phyloP scores from a whole-genome alignment of 2,797 vertebrate genomes.

The Sphenopsis melanotis region DNA sequence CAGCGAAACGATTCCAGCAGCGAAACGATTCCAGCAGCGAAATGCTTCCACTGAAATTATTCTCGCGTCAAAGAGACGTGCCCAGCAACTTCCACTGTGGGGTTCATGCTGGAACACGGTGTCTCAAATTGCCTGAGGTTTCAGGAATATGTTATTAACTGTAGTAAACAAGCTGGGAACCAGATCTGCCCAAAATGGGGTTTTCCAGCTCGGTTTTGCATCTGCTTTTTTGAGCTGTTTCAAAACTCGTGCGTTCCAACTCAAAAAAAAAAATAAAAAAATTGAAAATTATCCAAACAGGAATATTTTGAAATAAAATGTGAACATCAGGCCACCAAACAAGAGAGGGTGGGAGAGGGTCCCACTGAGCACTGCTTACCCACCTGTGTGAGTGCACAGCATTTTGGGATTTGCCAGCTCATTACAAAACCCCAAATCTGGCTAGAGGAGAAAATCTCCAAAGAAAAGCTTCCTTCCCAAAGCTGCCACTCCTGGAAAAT shows the following conservation, averaged over 20 bases:
- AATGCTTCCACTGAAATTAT: not conserved
- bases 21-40: not conserved
- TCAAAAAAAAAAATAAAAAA: not conserved
- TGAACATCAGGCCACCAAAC: not conserved
- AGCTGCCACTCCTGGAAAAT: not conserved
- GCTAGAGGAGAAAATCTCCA: not conserved
- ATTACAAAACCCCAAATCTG: not conserved
- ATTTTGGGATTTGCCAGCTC: not conserved
- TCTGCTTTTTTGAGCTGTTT: not conserved
- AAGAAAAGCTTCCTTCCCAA: not conserved
- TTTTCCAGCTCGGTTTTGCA: not conserved
- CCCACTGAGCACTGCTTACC: not conserved
- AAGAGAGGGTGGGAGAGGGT: not conserved
- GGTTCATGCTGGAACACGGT: not conserved
- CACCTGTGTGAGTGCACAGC: rapidly evolving
- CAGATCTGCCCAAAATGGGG: not conserved
- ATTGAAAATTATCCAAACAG: not conserved
- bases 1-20: not conserved
- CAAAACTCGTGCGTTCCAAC: not conserved
- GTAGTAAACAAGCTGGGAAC: not conserved
- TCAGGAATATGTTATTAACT: not conserved
- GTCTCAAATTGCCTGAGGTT: not conserved
- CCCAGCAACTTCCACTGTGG: not conserved
- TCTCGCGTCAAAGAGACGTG: not conserved
- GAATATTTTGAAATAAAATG: not conserved